Evolutionary conservation across 1,140 invertebrate genomes (phyloP).

Genomic region (Grapholita molesta): DNA sequence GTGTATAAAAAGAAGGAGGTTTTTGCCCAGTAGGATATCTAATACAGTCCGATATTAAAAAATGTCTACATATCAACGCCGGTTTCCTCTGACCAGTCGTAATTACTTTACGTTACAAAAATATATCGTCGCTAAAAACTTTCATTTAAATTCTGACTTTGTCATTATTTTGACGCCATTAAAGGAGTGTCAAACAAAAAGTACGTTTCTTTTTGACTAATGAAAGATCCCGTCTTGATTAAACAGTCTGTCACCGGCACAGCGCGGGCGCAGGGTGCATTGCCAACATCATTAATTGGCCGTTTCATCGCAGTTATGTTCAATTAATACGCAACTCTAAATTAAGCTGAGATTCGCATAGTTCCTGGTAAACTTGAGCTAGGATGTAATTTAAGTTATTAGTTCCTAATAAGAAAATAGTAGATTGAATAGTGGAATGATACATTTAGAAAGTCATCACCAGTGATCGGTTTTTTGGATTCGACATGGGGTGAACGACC

Average conservation of each 20-base stretch:
- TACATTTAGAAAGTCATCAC: too few relatives aligned
- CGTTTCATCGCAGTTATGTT: constrained; percentile 63
- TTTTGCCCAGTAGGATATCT: too few relatives aligned
- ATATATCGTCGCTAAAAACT: neutral
- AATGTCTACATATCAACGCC: too few relatives aligned
- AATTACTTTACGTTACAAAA: neutral
- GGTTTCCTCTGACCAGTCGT: too few relatives aligned
- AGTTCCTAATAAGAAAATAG: too few relatives aligned
- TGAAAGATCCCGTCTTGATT: constrained; percentile 62
- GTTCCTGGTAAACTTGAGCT: neutral
- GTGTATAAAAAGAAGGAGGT: too few relatives aligned
- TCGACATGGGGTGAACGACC: too few relatives aligned
- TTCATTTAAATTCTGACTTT: neutral
- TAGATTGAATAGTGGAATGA: too few relatives aligned
- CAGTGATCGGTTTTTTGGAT: too few relatives aligned
- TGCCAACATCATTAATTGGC: constrained; percentile 65
- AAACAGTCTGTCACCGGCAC: constrained; percentile 53
- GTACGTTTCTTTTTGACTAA: constrained; percentile 61
- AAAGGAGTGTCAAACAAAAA: constrained; percentile 41
- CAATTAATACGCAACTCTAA: constrained; percentile 66
- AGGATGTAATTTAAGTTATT: neutral
- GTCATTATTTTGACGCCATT: constrained; percentile 17
- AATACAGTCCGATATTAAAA: too few relatives aligned
- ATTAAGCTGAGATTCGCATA: constrained; percentile 34
- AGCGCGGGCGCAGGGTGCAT: constrained; percentile 27